Percentiles rank a stretch among this genome's conserved stretches.
These are phyloP conservation scores for Cyrtodaria siliqua DNA, from an alignment of 2,888 invertebrate species.

Conservation along the genomic window DNA sequence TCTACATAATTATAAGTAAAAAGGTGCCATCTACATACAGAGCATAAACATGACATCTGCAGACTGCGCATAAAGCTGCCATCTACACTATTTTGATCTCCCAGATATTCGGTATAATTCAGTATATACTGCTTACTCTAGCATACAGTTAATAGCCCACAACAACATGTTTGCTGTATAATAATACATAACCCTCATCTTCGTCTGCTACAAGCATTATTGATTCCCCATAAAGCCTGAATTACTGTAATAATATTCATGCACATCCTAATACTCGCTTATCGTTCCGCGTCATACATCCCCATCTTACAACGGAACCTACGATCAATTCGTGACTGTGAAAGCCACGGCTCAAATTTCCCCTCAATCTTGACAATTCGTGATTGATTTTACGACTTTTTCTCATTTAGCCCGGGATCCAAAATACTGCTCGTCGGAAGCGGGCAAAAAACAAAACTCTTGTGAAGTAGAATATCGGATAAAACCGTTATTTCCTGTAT, in stretches of 20 bases:
- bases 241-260: conserved; percentile 6
- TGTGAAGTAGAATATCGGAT: conserved; percentile 47
- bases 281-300: conserved; percentile 7
- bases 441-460: conserved; percentile 38
- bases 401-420: conserved; percentile 30
- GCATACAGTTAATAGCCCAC: too few species aligned
- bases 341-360: conserved; percentile 20
- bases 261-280: not conserved
- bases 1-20: too few species aligned
- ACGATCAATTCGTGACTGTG: not conserved
- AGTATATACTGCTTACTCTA: too few species aligned
- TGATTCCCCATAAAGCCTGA: conserved; percentile 4
- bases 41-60: too few species aligned
- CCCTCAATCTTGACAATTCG: conserved; percentile 15
- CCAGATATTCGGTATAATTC: too few species aligned
- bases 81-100: too few species aligned
- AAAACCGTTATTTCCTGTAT: conserved; percentile 52
- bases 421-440: conserved; percentile 21
- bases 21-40: too few species aligned
- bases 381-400: conserved; percentile 38
- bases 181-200: too few species aligned
- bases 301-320: not conserved
- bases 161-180: too few species aligned
- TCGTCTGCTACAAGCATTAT: not conserved
- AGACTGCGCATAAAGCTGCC: too few species aligned